Base-by-base conservation (phyloP, 2,797 vertebrate genomes). In the Cheracebus regulus region DNA sequence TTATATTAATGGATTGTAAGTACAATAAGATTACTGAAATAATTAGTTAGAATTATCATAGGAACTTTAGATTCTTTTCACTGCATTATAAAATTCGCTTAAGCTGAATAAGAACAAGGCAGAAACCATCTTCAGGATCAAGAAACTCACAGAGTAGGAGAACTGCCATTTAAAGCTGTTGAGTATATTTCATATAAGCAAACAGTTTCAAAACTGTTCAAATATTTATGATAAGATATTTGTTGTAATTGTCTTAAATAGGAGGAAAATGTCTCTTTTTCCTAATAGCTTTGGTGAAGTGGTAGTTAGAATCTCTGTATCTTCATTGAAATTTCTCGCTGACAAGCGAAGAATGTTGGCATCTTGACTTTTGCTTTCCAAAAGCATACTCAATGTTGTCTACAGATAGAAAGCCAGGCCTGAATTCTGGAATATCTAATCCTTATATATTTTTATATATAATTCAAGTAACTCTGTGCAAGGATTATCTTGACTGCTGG, bases 401-500 rank as follows among this genome's bases (percentile, higher is more conserved):
- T 88, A 73, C 50, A 73, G 50, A 83, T 90, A 81, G 44, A 92
- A 95, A 93, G 44, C 11, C 36, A 78, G 9, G 10, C 6, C 13
- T 90, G 36, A n/a, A 72, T 88, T 95, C 7, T 88, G 85, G 41
- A 88, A 95, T 93, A 58, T 88, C 90, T 96, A 95, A 93, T 97
- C 7, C n/a, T 96, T 80, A 61, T 93, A 57, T 86, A 67, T 2
- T 33, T 44, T 93, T 94, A 80, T 20, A 84, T 57, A 76, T 90
- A 92, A 97, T 86, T 97, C 41, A 70, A 80, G 75, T n/a, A 92
- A 81, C 72, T 95, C 78, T 79, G 13, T 86, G 33, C 19, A 93
- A 95, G 79, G n/a, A 13, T 95, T 97, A 93, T 95, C 90, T 96
- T 78, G 93, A 90, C 94, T 89, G 44, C 93, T 93, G 96, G 70